Conservation (phyloP, 2,113 vertebrate genomes). For the Alethe castanea region DNA sequence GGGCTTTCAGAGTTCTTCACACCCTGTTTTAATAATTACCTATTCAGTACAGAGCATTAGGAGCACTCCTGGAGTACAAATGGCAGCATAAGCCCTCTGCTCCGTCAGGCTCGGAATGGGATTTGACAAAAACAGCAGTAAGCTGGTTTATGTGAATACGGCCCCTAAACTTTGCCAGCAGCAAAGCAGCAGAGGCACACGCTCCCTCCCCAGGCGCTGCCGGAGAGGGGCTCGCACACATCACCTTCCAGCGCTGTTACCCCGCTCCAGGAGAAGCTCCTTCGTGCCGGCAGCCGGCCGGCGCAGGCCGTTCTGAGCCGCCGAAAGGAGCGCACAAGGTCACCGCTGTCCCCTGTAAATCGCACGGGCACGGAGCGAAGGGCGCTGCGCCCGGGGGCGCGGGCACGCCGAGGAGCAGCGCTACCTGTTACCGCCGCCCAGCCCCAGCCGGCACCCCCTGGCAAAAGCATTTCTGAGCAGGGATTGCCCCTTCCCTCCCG, state of each 20-base stretch:
- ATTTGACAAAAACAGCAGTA: fast-evolving
- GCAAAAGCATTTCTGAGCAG: fast-evolving
- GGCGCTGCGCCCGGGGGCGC: too few relatives aligned
- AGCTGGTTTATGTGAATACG: fast-evolving
- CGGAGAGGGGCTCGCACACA: neutral
- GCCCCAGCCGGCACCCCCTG: neutral
- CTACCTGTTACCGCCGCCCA: fast-evolving
- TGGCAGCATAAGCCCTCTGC: neutral
- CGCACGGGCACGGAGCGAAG: too few relatives aligned
- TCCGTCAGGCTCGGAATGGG: neutral
- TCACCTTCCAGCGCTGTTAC: fast-evolving
- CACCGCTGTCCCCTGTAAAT: fast-evolving
- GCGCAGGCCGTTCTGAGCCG: neutral
- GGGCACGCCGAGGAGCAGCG: neutral
- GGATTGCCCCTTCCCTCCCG: neutral
- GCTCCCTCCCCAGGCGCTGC: neutral
- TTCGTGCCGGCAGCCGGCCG: fast-evolving
- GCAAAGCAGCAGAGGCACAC: fast-evolving
- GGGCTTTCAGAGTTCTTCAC: neutral
- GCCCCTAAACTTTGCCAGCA: neutral
- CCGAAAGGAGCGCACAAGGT: neutral
- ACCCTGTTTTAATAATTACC: neutral
- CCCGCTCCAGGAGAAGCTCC: fast-evolving
- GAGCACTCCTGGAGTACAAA: neutral
- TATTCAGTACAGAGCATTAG: neutral